phyloP scores from a whole-genome alignment of 2,888 invertebrate species.

The Eugnorisma glareosa region DNA sequence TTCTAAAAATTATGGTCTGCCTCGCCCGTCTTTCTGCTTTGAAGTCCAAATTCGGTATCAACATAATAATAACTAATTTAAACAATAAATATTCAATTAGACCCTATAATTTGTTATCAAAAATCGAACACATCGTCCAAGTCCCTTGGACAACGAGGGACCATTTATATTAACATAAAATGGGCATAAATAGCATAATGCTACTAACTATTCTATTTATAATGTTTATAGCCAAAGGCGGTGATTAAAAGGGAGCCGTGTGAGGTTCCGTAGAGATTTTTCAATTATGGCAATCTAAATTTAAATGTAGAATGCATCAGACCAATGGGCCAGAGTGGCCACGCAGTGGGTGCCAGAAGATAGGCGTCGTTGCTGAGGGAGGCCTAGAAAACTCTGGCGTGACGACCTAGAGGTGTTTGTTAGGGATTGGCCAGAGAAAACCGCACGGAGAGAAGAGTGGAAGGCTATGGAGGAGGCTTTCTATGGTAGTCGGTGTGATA shows the following conservation, averaged over 20 bases:
- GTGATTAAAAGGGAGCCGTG: constrained; percentile 33
- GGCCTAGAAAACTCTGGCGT: background rate
- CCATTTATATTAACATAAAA: constrained; percentile 69
- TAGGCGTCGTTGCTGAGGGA: background rate
- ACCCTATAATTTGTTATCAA: constrained; percentile 54
- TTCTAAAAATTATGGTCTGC: background rate
- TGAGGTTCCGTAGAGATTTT: constrained; percentile 37
- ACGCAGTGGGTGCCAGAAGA: background rate
- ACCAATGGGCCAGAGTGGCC: background rate
- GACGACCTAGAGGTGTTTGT: background rate
- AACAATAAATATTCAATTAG: constrained; percentile 56
- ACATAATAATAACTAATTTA: constrained; percentile 10
- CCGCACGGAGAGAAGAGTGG: no score
- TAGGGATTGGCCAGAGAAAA: background rate
- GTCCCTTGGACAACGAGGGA: constrained; percentile 10
- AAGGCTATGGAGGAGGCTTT: background rate
- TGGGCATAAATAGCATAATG: constrained; percentile 73
- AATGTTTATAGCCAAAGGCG: constrained; percentile 39
- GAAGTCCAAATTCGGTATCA: background rate
- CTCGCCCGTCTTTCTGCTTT: background rate
- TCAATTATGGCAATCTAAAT: background rate
- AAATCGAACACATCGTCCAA: constrained; percentile 23
- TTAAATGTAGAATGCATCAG: constrained; percentile 1
- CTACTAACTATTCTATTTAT: constrained; percentile 58
- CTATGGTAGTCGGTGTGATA: background rate